Evolutionary conservation across 2,113 vertebrate species (phyloP), one percentile per base, ranked within the genome.

Genomic region (Carassius carassius): DNA sequence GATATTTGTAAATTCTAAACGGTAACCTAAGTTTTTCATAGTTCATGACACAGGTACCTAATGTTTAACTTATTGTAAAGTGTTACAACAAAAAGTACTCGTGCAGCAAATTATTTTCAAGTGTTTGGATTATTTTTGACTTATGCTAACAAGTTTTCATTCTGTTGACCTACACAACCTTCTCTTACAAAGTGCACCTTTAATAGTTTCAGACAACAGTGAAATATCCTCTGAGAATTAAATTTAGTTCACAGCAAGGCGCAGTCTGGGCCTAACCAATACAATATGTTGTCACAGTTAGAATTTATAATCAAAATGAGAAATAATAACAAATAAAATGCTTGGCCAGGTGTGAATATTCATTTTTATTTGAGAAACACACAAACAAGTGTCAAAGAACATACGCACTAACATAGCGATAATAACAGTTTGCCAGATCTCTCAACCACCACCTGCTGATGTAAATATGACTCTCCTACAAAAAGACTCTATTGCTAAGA

Each of bases 361-460:
- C 49, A 70, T 51, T 49, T 83, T 9, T 44, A 82, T 29, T 49
- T 82, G 25, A 78, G 32, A 79, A 65, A 23, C 32, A 23, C 70
- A 54, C 60, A 76, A 62, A 51, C 25, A 41, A 25, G 29, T 78
- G 49, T 63, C 51, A 58, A 65, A 58, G 17, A 73, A 72, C 70
- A 23, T 56, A 60, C 21, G 75, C 37, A 72, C 62, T 82, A 51
- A 82, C 29, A 49, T 41, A 9, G 5, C 25, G 4, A 77, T 58
- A 58, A 63, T 60, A 70, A 82, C 85, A 63, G 74, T 75, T 60
- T 85, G 63, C 73, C 25, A 51, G 54, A 60, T 62, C 63, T 78
- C 44, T n/a, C 21, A 51, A 85, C 54, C 49, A 51, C 47, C 75
- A 81, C 67, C 78, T 12, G 54, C 41, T 75, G 76, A 65, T 35